Conservation (phyloP, 2,888 invertebrate species). For the Diachrysia chrysitis region DNA sequence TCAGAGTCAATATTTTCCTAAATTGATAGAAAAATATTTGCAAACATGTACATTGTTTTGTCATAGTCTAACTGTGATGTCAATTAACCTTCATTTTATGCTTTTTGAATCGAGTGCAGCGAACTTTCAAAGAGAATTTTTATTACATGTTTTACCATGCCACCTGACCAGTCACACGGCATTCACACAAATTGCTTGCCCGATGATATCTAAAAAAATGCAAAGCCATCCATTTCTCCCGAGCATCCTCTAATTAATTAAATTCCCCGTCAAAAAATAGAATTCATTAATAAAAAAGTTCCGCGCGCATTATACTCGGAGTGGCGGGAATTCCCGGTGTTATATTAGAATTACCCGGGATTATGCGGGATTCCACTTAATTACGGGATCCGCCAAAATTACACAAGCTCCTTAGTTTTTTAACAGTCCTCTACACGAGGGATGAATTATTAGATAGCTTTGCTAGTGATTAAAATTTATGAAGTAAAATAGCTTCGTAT, state of each 20-base stretch:
- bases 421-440: conserved; percentile 48
- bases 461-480: conserved; percentile 48
- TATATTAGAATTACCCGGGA: conserved; percentile 79
- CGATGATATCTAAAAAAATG: conserved; percentile 37
- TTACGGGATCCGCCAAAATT: conserved; percentile 72
- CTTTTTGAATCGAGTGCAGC: conserved; percentile 16
- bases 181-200: conserved; percentile 36
- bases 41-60: conserved; percentile 16
- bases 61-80: conserved; percentile 20
- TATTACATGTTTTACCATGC: conserved; percentile 21
- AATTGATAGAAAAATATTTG: conserved; percentile 2
- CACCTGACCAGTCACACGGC: conserved; percentile 37
- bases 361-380: conserved; percentile 77
- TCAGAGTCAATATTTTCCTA: neutral
- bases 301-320: conserved; percentile 57
- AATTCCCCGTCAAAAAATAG: conserved; percentile 76
- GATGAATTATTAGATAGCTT: conserved; percentile 49
- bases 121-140: conserved; percentile 15
- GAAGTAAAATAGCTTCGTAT: conserved; percentile 18
- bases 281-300: conserved; percentile 77
- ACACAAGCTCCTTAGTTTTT: conserved; percentile 64
- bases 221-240: conserved; percentile 47
- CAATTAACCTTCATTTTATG: conserved; percentile 28
- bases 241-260: conserved; percentile 71
- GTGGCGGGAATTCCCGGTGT: conserved; percentile 67